Percentiles rank a stretch among this genome's conserved stretches.
These are phyloP conservation scores for Mola mola DNA, from an alignment of 2,113 vertebrate species.

Conservation along the genomic window DNA sequence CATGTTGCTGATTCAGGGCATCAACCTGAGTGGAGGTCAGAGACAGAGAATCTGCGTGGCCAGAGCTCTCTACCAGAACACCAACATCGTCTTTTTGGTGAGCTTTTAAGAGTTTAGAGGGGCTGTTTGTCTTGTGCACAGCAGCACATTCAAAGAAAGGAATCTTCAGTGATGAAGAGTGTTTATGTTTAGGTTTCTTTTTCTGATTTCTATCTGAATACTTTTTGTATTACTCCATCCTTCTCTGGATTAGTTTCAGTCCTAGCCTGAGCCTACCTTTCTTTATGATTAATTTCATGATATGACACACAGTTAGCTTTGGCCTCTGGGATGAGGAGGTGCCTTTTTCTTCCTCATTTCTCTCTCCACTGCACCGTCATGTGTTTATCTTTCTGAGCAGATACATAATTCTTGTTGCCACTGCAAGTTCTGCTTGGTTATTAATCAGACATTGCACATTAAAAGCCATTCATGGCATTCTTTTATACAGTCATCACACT, in stretches of 20 bases:
- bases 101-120: too few species aligned
- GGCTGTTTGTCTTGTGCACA: too few species aligned
- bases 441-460: constrained; percentile 2
- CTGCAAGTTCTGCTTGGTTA: neutral
- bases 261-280: constrained; percentile 1
- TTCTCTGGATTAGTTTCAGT: neutral
- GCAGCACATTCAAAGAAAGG: too few species aligned
- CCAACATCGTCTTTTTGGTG: constrained; percentile 97
- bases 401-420: constrained; percentile 33
- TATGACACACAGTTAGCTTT: too few species aligned
- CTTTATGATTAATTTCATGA: constrained; percentile 1
- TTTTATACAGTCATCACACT: constrained; percentile 31
- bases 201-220: neutral
- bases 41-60: constrained; percentile 97
- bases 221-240: neutral
- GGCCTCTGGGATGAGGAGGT: constrained; percentile 37
- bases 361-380: constrained; percentile 31
- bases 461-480: constrained; percentile 28
- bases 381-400: constrained; percentile 45
- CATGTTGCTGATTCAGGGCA: constrained; percentile 83
- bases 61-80: constrained; percentile 96
- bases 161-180: too few species aligned
- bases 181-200: neutral
- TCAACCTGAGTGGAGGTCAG: constrained; percentile 97
- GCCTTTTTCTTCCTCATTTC: neutral